These are phyloP conservation scores for Hypercompe scribonia DNA, from an alignment of 2,888 invertebrate species.

Conservation along the genomic window DNA sequence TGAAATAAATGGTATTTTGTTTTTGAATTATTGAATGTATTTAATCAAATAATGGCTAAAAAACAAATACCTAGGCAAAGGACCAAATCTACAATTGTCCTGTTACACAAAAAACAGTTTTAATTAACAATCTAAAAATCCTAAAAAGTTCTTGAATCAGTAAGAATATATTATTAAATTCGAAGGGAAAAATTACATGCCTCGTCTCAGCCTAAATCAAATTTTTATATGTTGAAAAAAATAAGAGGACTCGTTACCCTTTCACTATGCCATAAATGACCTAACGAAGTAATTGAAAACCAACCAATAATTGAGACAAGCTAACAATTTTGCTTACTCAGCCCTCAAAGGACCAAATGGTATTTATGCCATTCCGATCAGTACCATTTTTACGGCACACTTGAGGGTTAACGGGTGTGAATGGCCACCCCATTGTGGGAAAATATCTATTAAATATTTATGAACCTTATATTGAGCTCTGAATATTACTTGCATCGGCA, in stretches of 20 bases:
- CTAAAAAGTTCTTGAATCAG: background rate
- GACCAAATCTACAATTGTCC: too few relatives aligned
- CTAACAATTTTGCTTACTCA: constrained; percentile 77
- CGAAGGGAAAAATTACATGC: too few relatives aligned
- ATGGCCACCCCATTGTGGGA: constrained; percentile 85
- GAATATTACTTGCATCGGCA: constrained; percentile 65
- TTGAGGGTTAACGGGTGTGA: constrained; percentile 82
- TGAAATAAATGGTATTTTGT: too few relatives aligned
- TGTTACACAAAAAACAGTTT: too few relatives aligned
- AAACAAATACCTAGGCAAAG: too few relatives aligned
- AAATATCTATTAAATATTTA: constrained; percentile 85
- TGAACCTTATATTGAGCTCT: constrained; percentile 71
- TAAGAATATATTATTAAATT: background rate
- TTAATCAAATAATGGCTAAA: too few relatives aligned
- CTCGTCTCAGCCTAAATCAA: background rate
- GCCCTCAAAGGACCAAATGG: constrained; percentile 67
- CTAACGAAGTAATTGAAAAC: constrained; percentile 49
- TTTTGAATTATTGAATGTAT: too few relatives aligned
- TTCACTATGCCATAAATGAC: constrained; percentile 33
- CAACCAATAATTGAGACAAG: constrained; percentile 69
- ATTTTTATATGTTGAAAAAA: background rate
- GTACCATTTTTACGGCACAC: constrained; percentile 74
- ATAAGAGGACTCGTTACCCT: constrained; percentile 25
- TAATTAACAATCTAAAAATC: too few relatives aligned
- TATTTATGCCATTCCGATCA: constrained; percentile 81